Percentiles rank a stretch among this genome's conserved stretches.
phyloP scores from a whole-genome alignment of 2,888 invertebrate species.

The Bombyx huttoni region DNA sequence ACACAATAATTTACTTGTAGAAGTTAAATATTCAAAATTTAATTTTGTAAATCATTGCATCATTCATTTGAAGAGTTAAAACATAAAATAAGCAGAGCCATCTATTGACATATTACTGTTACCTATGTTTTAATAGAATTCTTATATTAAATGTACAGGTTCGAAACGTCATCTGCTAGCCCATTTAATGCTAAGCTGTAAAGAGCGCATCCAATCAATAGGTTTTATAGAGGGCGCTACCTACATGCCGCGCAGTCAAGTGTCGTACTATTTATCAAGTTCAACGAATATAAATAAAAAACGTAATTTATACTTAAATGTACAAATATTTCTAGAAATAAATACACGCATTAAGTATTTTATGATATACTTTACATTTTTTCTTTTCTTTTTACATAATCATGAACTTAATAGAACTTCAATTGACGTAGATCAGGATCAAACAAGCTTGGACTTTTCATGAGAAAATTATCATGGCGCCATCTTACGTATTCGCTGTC shows the following conservation, averaged over 20 bases:
- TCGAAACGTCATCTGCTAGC: conserved; percentile 22
- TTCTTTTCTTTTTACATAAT: not conserved
- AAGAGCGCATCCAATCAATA: conserved; percentile 52
- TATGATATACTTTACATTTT: not conserved
- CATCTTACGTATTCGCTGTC: conserved; percentile 59
- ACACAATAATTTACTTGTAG: too few species aligned
- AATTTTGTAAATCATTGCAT: too few species aligned
- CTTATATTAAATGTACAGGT: conserved; percentile 18
- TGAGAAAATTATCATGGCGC: conserved; percentile 28
- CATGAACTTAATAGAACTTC: not conserved
- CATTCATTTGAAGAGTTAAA: conserved; percentile 6
- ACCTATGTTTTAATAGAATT: conserved; percentile 27
- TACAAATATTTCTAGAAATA: too few species aligned
- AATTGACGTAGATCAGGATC: not conserved
- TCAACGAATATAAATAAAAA: not conserved
- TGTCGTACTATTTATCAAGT: not conserved
- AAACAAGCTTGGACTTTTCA: not conserved
- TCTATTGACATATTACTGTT: conserved; percentile 34
- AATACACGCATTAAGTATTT: too few species aligned
- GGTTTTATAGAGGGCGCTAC: conserved; percentile 44
- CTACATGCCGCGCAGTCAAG: conserved; percentile 18
- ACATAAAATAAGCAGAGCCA: conserved; percentile 26
- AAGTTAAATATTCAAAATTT: too few species aligned
- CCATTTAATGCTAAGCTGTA: conserved; percentile 16
- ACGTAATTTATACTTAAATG: not conserved